Evolutionary conservation across 2,888 invertebrate species (phyloP).

Genomic region (Corbicula japonica): DNA sequence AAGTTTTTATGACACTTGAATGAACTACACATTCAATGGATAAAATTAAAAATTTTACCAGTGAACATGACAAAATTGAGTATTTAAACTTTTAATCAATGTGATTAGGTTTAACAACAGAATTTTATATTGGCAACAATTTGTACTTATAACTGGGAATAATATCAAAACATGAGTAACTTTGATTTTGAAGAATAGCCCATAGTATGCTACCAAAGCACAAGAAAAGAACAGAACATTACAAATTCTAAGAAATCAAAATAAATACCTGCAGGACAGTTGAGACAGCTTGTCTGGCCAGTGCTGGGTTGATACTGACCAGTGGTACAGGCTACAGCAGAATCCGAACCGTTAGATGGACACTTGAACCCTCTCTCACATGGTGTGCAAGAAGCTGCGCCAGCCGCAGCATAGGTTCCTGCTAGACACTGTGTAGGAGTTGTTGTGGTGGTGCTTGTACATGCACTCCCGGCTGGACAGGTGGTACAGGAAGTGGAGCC

Average conservation of each 20-base stretch:
- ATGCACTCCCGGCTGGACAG: constrained; percentile 73
- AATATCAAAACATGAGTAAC: too few species aligned
- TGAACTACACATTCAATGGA: too few species aligned
- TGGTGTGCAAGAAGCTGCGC: constrained; percentile 68
- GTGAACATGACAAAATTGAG: too few species aligned
- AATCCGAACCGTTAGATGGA: constrained; percentile 73
- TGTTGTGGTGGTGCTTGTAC: constrained; percentile 57
- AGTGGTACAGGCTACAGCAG: constrained; percentile 69
- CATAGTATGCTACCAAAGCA: background rate
- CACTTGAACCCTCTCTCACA: constrained; percentile 79
- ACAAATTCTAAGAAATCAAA: background rate
- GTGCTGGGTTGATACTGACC: constrained; percentile 70
- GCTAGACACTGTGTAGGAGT: constrained; percentile 73
- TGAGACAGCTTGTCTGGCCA: constrained; percentile 69
- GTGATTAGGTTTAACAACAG: too few species aligned
- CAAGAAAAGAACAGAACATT: background rate
- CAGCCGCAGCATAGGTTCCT: constrained; percentile 73
- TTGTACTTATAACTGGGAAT: too few species aligned
- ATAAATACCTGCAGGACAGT: constrained; percentile 76
- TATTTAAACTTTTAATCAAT: too few species aligned
- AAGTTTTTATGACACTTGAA: too few species aligned
- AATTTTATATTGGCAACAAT: too few species aligned
- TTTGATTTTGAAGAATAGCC: background rate
- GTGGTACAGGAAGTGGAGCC: constrained; percentile 71
- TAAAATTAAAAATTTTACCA: too few species aligned